A percentile compares a stretch with the other conserved stretches of the same genome.
Evolutionary conservation across 1,140 invertebrate species (phyloP).

Genomic region (Drosophila oshimai): DNA sequence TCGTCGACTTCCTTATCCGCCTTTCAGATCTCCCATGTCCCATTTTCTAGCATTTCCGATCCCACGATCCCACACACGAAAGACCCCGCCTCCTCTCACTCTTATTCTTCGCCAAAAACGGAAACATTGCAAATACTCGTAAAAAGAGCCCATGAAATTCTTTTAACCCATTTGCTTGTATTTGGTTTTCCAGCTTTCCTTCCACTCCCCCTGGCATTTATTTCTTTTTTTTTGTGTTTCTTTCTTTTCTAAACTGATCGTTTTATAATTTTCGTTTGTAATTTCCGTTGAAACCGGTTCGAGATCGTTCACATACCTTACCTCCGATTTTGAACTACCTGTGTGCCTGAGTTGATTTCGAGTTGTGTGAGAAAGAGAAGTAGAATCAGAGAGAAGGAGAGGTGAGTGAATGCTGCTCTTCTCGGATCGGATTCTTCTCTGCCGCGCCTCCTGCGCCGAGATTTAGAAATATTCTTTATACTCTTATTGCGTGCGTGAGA

Average conservation of each 20-base stretch:
- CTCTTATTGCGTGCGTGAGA: conserved; percentile 64
- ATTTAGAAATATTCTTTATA: conserved; percentile 75
- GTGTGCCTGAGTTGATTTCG: conserved; percentile 45
- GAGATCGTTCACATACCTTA: conserved; percentile 75
- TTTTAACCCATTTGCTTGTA: conserved; percentile 40
- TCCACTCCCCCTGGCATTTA: conserved; percentile 15
- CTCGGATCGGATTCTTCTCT: conserved; percentile 11
- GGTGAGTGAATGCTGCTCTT: conserved; percentile 24
- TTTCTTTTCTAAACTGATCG: conserved; percentile 77
- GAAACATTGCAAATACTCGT: conserved; percentile 66
- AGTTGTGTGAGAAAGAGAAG: conserved; percentile 3
- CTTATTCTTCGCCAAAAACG: conserved; percentile 37
- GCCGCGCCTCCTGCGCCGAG: conserved; percentile 49
- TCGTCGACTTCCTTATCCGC: conserved; percentile 37
- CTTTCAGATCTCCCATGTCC: conserved; percentile 34
- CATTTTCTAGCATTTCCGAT: conserved; percentile 64
- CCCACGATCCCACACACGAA: conserved; percentile 55
- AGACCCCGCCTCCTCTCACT: conserved; percentile 1
- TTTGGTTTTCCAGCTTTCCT: conserved; percentile 39
- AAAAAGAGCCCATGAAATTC: conserved; percentile 20
- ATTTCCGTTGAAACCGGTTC: conserved; percentile 82
- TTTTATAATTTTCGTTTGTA: conserved; percentile 82
- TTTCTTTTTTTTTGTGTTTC: conserved; percentile 37
- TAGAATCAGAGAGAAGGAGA: conserved; percentile 2
- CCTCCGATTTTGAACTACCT: conserved; percentile 65